A percentile compares a stretch with the other conserved stretches of the same genome.
These are phyloP conservation scores for Lasaia peninsularis DNA, from an alignment of 1,140 invertebrate genomes.

Conservation along the genomic window DNA sequence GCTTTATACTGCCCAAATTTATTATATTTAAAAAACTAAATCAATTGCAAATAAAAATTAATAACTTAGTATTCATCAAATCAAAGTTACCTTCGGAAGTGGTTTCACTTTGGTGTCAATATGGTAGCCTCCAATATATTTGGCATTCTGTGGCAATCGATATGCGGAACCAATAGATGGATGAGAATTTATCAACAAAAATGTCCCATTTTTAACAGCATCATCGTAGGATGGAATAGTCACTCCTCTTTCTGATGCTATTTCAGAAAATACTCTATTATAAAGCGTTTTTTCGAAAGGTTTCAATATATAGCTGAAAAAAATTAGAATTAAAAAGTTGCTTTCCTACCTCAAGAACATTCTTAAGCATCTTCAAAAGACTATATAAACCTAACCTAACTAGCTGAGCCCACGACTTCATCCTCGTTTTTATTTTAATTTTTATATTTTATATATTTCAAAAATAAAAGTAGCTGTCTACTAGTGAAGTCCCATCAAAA, in stretches of 20 bases:
- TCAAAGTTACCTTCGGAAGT: slow-evolving; percentile 45
- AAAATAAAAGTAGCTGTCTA: no score
- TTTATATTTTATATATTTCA: no score
- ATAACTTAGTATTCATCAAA: no score
- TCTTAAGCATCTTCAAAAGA: neutral
- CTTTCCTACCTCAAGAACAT: no score
- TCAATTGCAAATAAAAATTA: no score
- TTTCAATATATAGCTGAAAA: slow-evolving; percentile 17
- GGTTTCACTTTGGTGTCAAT: slow-evolving; percentile 34
- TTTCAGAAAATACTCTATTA: slow-evolving; percentile 30
- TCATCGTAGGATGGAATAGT: slow-evolving; percentile 39
- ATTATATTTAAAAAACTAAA: no score
- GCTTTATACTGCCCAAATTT: no score
- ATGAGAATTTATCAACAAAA: slow-evolving; percentile 44
- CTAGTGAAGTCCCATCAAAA: no score
- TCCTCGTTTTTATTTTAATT: no score
- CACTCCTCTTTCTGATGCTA: slow-evolving; percentile 37
- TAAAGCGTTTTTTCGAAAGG: slow-evolving; percentile 33
- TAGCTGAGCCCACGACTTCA: no score
- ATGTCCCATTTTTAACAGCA: slow-evolving; percentile 33
- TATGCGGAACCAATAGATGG: slow-evolving; percentile 38
- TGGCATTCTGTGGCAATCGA: slow-evolving; percentile 41
- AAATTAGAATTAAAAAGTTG: neutral
- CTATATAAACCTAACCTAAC: no score
- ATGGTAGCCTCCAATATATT: slow-evolving; percentile 49